phyloP scores from a whole-genome alignment of 2,797 vertebrate genomes.

The Anguilla anguilla region DNA sequence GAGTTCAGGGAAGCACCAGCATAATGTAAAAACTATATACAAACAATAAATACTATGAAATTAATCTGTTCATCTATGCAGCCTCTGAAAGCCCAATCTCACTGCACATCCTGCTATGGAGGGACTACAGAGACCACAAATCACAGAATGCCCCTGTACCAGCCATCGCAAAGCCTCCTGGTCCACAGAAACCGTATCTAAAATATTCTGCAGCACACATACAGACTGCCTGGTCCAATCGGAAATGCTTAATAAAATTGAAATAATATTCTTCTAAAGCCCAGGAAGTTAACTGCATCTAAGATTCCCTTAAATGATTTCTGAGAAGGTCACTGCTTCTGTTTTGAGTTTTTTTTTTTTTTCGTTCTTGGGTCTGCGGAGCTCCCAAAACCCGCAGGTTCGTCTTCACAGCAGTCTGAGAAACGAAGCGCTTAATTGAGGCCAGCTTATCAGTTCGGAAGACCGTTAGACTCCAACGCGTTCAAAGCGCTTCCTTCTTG shows the following conservation, averaged over 20 bases:
- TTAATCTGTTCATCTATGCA: background rate
- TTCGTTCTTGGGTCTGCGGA: background rate
- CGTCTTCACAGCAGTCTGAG: background rate
- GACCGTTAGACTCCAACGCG: background rate
- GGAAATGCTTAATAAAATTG: background rate
- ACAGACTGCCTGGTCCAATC: background rate
- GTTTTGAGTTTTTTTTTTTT: background rate
- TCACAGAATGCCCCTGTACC: background rate
- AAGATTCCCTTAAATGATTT: background rate
- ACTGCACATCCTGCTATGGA: background rate
- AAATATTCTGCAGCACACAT: background rate
- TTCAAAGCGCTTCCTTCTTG: background rate
- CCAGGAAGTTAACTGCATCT: background rate
- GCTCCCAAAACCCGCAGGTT: background rate
- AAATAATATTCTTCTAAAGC: background rate
- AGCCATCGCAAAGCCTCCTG: background rate
- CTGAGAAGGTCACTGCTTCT: background rate
- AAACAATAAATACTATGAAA: background rate
- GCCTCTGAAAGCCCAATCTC: background rate
- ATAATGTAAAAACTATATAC: background rate
- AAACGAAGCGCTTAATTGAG: background rate
- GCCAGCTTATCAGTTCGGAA: background rate
- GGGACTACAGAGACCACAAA: background rate
- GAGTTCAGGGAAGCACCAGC: background rate
- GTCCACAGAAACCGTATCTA: background rate